phyloP scores from a whole-genome alignment of 2,888 invertebrate genomes.

The Xanthorhoe spadicearia region DNA sequence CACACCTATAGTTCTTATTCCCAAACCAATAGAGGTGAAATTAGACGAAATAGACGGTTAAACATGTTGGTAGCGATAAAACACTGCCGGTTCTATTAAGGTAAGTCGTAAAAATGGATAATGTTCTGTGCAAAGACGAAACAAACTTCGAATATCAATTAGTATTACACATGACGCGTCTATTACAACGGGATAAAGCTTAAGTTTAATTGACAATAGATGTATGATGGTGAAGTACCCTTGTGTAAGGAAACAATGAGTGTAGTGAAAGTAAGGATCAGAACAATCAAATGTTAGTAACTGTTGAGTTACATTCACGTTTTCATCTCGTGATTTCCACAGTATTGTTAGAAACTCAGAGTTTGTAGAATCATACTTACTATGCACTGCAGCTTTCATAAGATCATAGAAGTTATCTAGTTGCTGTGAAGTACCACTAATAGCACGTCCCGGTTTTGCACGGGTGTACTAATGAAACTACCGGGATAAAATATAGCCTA shows the following conservation, averaged over 20 bases:
- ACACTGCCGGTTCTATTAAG: constrained; percentile 61
- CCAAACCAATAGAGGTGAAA: constrained; percentile 41
- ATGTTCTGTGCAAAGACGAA: constrained; percentile 62
- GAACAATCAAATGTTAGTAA: constrained; percentile 36
- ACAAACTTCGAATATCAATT: constrained; percentile 44
- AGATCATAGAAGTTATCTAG: too few relatives aligned
- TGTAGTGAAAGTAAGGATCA: constrained; percentile 39
- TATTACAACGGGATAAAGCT: constrained; percentile 33
- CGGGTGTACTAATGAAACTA: too few relatives aligned
- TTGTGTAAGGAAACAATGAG: constrained; percentile 35
- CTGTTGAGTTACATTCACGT: constrained; percentile 27
- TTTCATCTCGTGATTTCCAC: constrained; percentile 4
- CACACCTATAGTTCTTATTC: constrained; percentile 37
- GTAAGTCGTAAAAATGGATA: constrained; percentile 70
- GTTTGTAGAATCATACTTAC: background rate
- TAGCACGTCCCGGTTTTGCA: too few relatives aligned
- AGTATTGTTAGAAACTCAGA: constrained; percentile 4
- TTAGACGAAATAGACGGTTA: constrained; percentile 34
- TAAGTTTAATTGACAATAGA: constrained; percentile 14
- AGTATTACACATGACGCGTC: constrained; percentile 23
- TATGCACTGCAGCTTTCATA: background rate
- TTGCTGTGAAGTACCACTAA: too few relatives aligned
- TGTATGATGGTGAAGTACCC: constrained; percentile 10
- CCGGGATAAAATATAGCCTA: too few relatives aligned
- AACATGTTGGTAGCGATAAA: constrained; percentile 47